phyloP scores from a whole-genome alignment of 2,888 invertebrate species.

The Stenichneumon culpator region DNA sequence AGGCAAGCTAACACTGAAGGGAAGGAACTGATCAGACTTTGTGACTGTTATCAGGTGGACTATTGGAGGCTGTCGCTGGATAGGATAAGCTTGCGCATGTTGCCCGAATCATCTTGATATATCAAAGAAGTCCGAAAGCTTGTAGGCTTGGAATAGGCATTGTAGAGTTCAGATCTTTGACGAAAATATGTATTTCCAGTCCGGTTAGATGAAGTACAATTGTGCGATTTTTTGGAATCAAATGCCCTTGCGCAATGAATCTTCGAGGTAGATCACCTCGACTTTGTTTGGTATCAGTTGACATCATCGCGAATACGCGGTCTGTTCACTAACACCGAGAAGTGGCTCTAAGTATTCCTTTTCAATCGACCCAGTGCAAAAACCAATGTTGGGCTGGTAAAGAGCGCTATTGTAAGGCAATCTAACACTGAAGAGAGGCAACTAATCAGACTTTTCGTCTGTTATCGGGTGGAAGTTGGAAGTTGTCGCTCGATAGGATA shows the following conservation, averaged over 20 bases:
- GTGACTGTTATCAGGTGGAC: not conserved
- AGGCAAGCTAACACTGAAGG: not conserved
- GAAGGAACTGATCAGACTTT: not conserved
- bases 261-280: not conserved
- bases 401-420: not conserved
- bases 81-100: not conserved
- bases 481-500: not conserved
- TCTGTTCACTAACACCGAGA: not conserved
- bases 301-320: not conserved
- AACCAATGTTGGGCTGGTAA: not conserved
- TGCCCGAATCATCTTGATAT: not conserved
- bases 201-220: not conserved
- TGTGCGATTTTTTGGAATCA: not conserved
- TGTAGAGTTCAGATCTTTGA: not conserved
- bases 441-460: not conserved
- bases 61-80: too few species aligned
- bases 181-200: not conserved
- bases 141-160: not conserved
- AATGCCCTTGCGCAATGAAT: not conserved
- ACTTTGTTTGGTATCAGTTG: not conserved
- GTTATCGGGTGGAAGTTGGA: not conserved
- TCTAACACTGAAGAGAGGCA: not conserved
- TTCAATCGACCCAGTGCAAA: not conserved
- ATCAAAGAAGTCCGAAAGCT: not conserved
- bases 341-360: not conserved